Conservation (phyloP, 2,113 vertebrate genomes). For the Brachirus orientalis region DNA sequence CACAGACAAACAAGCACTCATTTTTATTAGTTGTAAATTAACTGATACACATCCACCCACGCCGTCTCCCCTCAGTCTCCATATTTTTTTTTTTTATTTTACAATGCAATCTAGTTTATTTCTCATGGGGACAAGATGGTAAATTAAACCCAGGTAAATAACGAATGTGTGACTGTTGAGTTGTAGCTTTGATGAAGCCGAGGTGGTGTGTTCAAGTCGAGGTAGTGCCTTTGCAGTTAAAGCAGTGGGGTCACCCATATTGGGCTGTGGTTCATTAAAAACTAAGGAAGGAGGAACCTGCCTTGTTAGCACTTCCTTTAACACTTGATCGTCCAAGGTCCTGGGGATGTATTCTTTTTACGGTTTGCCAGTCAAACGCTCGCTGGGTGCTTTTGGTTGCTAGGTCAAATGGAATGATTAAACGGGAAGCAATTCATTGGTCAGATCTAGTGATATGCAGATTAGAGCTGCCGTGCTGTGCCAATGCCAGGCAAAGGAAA, state of each 20-base stretch:
- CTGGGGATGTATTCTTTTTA: slow-evolving; percentile 50
- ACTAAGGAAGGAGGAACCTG: slow-evolving; percentile 48
- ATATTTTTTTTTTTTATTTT: slow-evolving; percentile 14
- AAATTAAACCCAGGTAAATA: slow-evolving; percentile 64
- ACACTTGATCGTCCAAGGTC: slow-evolving; percentile 58
- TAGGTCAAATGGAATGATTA: slow-evolving; percentile 67
- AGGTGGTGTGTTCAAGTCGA: slow-evolving; percentile 55
- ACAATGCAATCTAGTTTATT: slow-evolving; percentile 47
- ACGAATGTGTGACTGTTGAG: slow-evolving; percentile 50
- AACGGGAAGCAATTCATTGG: slow-evolving; percentile 61
- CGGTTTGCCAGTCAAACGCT: slow-evolving; percentile 53
- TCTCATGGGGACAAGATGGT: slow-evolving; percentile 28
- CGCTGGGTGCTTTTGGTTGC: slow-evolving; percentile 58
- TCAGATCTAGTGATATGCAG: slow-evolving; percentile 70
- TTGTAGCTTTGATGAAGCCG: slow-evolving; percentile 56
- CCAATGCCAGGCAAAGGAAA: slow-evolving; percentile 49
- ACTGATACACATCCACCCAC: slow-evolving; percentile 4
- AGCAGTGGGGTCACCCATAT: slow-evolving; percentile 60
- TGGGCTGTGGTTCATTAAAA: slow-evolving; percentile 67
- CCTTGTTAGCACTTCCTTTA: slow-evolving; percentile 61
- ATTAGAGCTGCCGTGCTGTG: slow-evolving; percentile 62
- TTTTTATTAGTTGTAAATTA: slow-evolving; percentile 10
- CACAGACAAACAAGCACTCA: background rate
- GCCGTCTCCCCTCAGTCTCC: background rate
- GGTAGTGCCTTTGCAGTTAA: slow-evolving; percentile 16